These are phyloP conservation scores for Cosmia pyralina DNA, from an alignment of 2,888 invertebrate genomes.

Conservation along the genomic window DNA sequence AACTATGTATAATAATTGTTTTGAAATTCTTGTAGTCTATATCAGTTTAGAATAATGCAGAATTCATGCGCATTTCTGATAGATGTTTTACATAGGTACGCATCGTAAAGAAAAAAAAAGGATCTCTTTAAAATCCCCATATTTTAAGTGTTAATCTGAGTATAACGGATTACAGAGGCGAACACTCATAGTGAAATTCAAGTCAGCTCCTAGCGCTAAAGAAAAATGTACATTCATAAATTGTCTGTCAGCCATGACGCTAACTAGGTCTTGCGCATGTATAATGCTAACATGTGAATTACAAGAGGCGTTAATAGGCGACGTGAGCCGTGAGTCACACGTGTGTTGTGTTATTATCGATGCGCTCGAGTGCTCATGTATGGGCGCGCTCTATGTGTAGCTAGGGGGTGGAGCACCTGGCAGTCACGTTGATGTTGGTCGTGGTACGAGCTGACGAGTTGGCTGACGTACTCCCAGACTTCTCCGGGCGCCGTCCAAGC, in stretches of 20 bases:
- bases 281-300: conserved; percentile 79
- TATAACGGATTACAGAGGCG: background rate
- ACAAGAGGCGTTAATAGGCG: conserved; percentile 76
- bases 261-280: conserved; percentile 80
- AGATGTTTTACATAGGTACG: conserved; percentile 1
- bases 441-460: conserved; percentile 91
- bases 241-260: conserved; percentile 70
- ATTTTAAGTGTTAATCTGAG: background rate
- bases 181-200: background rate
- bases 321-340: conserved; percentile 76
- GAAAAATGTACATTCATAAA: conserved; percentile 56
- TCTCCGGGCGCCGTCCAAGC: conserved; percentile 90
- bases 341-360: conserved; percentile 74
- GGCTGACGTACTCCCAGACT: conserved; percentile 92
- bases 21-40: background rate
- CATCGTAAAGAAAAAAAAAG: background rate
- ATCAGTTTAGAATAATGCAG: background rate
- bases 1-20: too few species aligned
- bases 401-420: conserved; percentile 76
- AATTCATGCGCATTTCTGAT: conserved; percentile 22
- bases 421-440: conserved; percentile 89
- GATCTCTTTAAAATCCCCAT: too few species aligned
- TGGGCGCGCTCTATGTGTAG: conserved; percentile 35
- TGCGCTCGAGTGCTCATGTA: conserved; percentile 69
- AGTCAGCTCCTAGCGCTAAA: conserved; percentile 1